phyloP scores from a whole-genome alignment of 2,888 invertebrate species.

The Trilocha varians region DNA sequence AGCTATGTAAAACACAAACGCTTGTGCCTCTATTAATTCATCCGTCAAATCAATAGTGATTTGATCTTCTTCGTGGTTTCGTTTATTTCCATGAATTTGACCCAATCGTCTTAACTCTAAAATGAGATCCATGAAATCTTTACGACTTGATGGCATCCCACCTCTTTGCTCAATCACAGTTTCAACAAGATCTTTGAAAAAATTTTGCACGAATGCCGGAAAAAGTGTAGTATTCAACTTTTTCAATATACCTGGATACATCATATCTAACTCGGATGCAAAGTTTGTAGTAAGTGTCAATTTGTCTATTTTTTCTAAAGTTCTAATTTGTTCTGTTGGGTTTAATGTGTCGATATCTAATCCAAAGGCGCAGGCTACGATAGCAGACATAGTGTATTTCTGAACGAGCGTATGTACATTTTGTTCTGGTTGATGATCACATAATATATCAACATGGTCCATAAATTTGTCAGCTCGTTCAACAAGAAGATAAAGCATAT shows the following conservation, averaged over 20 bases:
- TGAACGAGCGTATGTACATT: slow-evolving; percentile 25
- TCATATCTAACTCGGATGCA: slow-evolving; percentile 26
- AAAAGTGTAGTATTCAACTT: slow-evolving; percentile 23
- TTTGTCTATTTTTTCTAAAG: slow-evolving; percentile 15
- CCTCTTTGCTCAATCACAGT: slow-evolving; percentile 27
- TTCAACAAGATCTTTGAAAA: slow-evolving; percentile 26
- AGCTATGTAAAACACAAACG: slow-evolving; percentile 52
- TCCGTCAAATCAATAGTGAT: slow-evolving; percentile 29
- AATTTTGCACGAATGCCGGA: slow-evolving; percentile 18
- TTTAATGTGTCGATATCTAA: slow-evolving; percentile 23
- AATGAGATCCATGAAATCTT: slow-evolving; percentile 42
- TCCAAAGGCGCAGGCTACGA: slow-evolving; percentile 35
- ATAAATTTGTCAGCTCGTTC: slow-evolving; percentile 29
- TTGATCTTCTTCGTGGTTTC: slow-evolving; percentile 11
- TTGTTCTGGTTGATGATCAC: slow-evolving; percentile 17
- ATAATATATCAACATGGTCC: slow-evolving; percentile 17
- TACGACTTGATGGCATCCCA: slow-evolving; percentile 24
- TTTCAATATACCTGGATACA: slow-evolving; percentile 35
- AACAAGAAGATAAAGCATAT: slow-evolving; percentile 35
- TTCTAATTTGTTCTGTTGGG: slow-evolving; percentile 12
- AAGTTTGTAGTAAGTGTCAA: slow-evolving; percentile 13
- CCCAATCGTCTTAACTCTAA: slow-evolving; percentile 28
- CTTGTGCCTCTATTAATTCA: slow-evolving; percentile 42
- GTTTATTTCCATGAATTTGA: slow-evolving; percentile 17
- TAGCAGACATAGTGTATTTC: slow-evolving; percentile 28